Base-by-base conservation (phyloP, 2,888 invertebrate genomes). In the Polylopha cassiicola region DNA sequence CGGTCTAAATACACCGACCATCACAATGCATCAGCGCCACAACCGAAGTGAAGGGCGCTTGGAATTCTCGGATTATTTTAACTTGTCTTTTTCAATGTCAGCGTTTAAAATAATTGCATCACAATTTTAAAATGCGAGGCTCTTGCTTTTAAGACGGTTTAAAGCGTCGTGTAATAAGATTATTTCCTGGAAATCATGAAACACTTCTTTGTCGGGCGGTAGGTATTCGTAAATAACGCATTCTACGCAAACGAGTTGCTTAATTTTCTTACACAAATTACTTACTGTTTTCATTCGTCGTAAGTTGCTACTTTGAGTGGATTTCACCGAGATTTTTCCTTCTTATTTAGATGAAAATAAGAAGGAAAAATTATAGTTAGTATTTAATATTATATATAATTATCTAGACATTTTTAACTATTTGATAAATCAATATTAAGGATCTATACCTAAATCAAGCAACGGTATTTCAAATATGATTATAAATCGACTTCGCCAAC, bases 91-190 rank as follows among this genome's bases (percentile, higher is more conserved):
- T 85, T 85, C 84, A 85, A 84, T 85, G 84, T 84, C 84, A 80
- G 71, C 80, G 73, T 82, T 85, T 84, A 85, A 84, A 84, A 84
- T 85, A 84, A 85, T 85, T 85, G 81, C 84, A 82, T 84, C 84
- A 85, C 84, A 81, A 77, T 80, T 84, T 82, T 80, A 69, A 82
- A 82, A 80, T 73, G 80, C 72, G 74, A 74, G 67, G 62, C 76
- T 78, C 76, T 76, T 75, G 79, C 80, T 76, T 78, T 80, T 79
- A 79, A 78, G 69, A 75, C 72, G 58, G 66, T 73, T 78, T 78
- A 73, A 80, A 73, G 65, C 71, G 63, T 62, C 67, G 61, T 73
- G 62, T 75, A 68, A 76, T 71, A 74, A 74, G 67, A 78, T 72
- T 75, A 76, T 80, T 84, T 84, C 82, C 82, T 77, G 78, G 78